Evolutionary conservation across 2,888 invertebrate genomes (phyloP).

Genomic region (Himalopsyche kuldschensis): DNA sequence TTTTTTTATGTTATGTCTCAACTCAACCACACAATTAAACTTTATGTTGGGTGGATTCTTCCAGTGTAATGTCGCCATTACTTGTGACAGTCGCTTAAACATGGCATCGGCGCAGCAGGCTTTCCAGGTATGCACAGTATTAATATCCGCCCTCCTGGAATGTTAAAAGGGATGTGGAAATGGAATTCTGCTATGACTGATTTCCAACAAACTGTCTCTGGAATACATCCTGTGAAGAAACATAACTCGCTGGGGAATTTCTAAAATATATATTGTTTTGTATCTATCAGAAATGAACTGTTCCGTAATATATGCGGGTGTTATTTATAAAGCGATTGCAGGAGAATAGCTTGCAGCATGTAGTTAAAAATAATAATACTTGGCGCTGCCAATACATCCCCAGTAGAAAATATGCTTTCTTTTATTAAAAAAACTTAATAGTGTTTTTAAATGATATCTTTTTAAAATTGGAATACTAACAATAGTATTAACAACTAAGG

Average conservation of each 20-base stretch:
- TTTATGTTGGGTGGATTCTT: not conserved
- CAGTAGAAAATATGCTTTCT: no score
- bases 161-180: conserved; percentile 31
- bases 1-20: no score
- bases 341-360: no score
- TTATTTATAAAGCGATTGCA: not conserved
- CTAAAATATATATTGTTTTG: not conserved
- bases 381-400: no score
- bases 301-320: not conserved
- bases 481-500: no score
- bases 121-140: conserved; percentile 29
- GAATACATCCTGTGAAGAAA: not conserved
- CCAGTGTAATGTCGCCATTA: not conserved
- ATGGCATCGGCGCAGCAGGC: not conserved
- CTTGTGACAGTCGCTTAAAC: not conserved
- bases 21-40: no score
- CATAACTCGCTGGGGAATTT: not conserved
- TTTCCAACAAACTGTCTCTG: conserved; percentile 8
- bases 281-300: not conserved
- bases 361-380: no score
- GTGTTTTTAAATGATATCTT: no score
- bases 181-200: conserved; percentile 35
- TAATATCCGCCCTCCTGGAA: conserved; percentile 29
- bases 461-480: no score
- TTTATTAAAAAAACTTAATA: no score